These are phyloP conservation scores for Eurosta solidaginis DNA, from an alignment of 1,140 invertebrate genomes.

Conservation along the genomic window DNA sequence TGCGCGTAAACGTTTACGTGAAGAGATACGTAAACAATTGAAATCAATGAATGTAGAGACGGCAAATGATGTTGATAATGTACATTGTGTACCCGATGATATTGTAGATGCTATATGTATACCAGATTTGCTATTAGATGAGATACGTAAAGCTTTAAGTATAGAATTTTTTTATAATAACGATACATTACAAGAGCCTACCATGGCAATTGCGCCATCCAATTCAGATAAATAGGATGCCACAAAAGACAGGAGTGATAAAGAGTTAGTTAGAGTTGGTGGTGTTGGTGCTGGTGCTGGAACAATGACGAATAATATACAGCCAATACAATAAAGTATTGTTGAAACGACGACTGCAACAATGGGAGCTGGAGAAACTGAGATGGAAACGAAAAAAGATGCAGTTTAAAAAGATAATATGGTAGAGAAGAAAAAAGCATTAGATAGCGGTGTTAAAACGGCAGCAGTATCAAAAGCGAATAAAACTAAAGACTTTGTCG, in stretches of 20 bases:
- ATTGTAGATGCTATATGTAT: constrained; percentile 50
- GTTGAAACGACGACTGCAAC: too few species aligned
- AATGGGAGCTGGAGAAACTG: too few species aligned
- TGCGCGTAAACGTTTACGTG: constrained; percentile 45
- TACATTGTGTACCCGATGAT: constrained; percentile 45
- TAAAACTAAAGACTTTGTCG: too few species aligned
- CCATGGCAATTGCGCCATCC: neutral
- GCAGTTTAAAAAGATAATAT: too few species aligned
- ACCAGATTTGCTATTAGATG: constrained; percentile 44
- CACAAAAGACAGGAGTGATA: neutral
- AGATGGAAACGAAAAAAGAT: too few species aligned
- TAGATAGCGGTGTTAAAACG: too few species aligned
- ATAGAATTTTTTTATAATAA: constrained; percentile 35
- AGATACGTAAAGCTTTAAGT: constrained; percentile 53
- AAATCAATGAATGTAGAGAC: constrained; percentile 45
- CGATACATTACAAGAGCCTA: neutral
- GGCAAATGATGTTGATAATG: constrained; percentile 38
- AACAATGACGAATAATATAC: neutral
- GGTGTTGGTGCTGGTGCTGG: too few species aligned
- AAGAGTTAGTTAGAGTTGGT: too few species aligned
- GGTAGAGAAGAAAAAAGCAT: too few species aligned
- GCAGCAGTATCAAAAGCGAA: too few species aligned
- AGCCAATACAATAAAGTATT: neutral
- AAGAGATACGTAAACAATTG: constrained; percentile 48
- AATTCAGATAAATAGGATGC: neutral